phyloP scores from a whole-genome alignment of 2,113 vertebrate genomes.

The Stercorarius parasiticus region DNA sequence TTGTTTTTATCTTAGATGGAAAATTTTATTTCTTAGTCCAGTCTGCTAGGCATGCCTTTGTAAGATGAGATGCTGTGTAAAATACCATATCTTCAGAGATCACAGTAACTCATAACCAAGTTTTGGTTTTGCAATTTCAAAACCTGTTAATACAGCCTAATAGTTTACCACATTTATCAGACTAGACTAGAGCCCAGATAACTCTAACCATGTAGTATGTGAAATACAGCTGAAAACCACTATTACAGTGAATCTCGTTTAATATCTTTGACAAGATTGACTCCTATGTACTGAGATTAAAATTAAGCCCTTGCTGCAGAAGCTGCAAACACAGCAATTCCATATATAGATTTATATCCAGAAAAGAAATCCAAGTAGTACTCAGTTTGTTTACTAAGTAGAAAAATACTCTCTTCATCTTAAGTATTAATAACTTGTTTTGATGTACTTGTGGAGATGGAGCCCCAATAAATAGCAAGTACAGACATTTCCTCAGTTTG shows the following conservation, averaged over 20 bases:
- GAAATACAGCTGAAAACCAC: not conserved
- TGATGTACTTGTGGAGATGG: not conserved
- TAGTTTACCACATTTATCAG: not conserved
- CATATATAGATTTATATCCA: not conserved
- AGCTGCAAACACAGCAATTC: not conserved
- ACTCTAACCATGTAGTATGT: not conserved
- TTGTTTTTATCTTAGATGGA: not conserved
- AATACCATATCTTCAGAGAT: not conserved
- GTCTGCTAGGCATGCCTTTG: not conserved
- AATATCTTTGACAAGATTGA: not conserved
- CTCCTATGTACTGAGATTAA: not conserved
- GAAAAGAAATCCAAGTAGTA: not conserved
- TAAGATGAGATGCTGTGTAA: not conserved
- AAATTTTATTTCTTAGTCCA: not conserved
- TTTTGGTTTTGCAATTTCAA: not conserved
- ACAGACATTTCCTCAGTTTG: not conserved
- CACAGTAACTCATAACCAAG: not conserved
- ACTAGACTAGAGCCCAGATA: not conserved
- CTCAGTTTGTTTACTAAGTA: not conserved
- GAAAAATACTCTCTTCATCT: not conserved
- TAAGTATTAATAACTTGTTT: not conserved
- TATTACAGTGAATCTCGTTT: not conserved
- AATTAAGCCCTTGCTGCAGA: not conserved
- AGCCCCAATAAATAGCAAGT: not conserved
- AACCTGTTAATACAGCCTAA: not conserved